A percentile compares a stretch with the other conserved stretches of the same genome.
These are phyloP conservation scores for Campoplex capitator DNA, from an alignment of 2,888 invertebrate genomes.

Conservation along the genomic window DNA sequence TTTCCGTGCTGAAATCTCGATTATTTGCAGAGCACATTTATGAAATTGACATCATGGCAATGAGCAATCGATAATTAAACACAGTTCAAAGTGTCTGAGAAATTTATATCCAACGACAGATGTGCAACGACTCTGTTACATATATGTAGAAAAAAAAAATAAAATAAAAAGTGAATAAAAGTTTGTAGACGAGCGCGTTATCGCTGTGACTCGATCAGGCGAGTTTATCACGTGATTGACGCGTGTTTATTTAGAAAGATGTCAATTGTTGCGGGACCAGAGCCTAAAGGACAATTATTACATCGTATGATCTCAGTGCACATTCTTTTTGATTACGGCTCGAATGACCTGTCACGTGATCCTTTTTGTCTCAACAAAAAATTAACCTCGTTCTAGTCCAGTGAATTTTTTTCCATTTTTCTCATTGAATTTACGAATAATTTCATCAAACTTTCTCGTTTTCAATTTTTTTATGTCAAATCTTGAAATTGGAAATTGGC, in stretches of 20 bases:
- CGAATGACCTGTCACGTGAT: background rate
- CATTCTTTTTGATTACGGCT: background rate
- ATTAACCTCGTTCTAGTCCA: background rate
- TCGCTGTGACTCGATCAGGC: background rate
- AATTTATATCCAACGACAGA: constrained; percentile 2
- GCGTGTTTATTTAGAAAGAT: constrained; percentile 8
- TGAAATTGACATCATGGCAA: background rate
- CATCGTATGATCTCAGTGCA: background rate
- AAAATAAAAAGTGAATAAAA: background rate
- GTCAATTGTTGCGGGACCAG: constrained; percentile 12
- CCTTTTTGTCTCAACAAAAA: background rate
- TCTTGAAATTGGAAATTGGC: no score
- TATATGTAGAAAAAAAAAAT: background rate
- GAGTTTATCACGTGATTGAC: background rate
- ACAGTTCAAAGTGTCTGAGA: background rate
- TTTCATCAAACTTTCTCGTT: no score
- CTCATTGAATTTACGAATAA: no score
- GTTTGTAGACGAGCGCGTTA: background rate
- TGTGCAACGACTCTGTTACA: constrained; percentile 5
- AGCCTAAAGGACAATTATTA: constrained; percentile 4
- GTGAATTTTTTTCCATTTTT: no score
- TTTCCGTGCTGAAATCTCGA: background rate
- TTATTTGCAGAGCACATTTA: background rate
- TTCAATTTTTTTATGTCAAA: no score
- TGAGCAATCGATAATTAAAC: background rate